Evolutionary conservation across 2,888 invertebrate species (phyloP).

Genomic region (Sphecodes monilicornis): DNA sequence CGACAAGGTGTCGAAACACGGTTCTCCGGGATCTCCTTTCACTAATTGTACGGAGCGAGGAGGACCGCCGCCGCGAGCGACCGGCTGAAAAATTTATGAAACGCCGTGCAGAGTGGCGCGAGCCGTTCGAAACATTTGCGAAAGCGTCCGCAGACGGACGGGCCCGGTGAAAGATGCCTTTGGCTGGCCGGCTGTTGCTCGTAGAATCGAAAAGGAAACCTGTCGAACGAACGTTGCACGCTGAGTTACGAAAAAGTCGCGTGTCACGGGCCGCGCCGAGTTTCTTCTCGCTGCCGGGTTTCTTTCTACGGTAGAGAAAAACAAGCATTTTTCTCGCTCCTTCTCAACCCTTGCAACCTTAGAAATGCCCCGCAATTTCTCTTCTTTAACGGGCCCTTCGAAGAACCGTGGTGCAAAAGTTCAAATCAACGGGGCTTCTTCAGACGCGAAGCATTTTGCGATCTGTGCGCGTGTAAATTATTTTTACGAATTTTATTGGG

Average conservation of each 20-base stretch:
- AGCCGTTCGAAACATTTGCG: slow-evolving; percentile 52
- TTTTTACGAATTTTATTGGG: neutral
- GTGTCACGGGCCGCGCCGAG: neutral
- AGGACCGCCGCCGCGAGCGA: slow-evolving; percentile 49
- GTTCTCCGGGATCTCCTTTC: slow-evolving; percentile 65
- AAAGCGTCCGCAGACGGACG: slow-evolving; percentile 45
- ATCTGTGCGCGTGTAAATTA: neutral
- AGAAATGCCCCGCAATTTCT: neutral
- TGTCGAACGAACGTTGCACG: slow-evolving; percentile 53
- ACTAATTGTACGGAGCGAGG: slow-evolving; percentile 64
- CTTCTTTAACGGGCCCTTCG: neutral
- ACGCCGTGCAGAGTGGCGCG: slow-evolving; percentile 33
- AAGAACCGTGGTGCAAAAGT: neutral
- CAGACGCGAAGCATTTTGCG: neutral
- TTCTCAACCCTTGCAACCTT: neutral
- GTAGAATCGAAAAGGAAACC: slow-evolving; percentile 64
- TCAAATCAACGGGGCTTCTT: neutral
- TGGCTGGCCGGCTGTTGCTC: slow-evolving; percentile 21
- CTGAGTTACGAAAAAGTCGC: slow-evolving; percentile 59
- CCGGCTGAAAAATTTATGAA: slow-evolving; percentile 67
- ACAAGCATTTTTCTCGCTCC: neutral
- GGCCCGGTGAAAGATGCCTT: slow-evolving; percentile 57
- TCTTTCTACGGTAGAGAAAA: neutral
- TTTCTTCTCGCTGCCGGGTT: slow-evolving; percentile 8
- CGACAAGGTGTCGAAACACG: slow-evolving; percentile 65